Evolutionary conservation across 2,888 invertebrate genomes (phyloP).

Genomic region (Cantharis rustica): DNA sequence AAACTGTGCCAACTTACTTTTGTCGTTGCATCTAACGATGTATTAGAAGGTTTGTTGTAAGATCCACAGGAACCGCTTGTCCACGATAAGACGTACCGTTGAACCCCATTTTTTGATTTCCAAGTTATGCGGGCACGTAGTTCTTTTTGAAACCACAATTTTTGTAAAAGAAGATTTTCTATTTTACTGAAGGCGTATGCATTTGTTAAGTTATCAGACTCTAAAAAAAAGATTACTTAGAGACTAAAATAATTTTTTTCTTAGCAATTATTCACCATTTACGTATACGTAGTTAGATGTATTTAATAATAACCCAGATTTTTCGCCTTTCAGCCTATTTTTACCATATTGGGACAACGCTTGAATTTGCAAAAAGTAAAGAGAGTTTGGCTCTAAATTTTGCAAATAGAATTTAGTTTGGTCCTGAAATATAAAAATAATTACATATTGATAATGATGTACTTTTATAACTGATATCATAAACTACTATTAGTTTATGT

Average conservation of each 20-base stretch:
- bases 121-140: slow-evolving; percentile 50
- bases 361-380: slow-evolving; percentile 80
- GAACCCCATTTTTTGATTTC: slow-evolving; percentile 41
- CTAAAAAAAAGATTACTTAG: slow-evolving; percentile 4
- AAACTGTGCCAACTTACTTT: slow-evolving; percentile 52
- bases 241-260: neutral
- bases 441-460: too few species aligned
- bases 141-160: slow-evolving; percentile 49
- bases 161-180: slow-evolving; percentile 49
- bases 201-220: slow-evolving; percentile 10
- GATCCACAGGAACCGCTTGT: slow-evolving; percentile 54
- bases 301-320: slow-evolving; percentile 72
- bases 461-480: too few species aligned
- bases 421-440: slow-evolving; percentile 56
- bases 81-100: slow-evolving; percentile 51
- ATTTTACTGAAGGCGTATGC: slow-evolving; percentile 34
- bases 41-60: slow-evolving; percentile 50
- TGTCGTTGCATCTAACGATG: slow-evolving; percentile 60
- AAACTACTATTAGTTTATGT: too few species aligned
- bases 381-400: slow-evolving; percentile 69
- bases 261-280: slow-evolving; percentile 20
- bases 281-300: slow-evolving; percentile 60
- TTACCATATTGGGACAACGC: slow-evolving; percentile 72
- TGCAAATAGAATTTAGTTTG: slow-evolving; percentile 68
- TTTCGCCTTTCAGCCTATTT: slow-evolving; percentile 70